These are phyloP conservation scores for Troglohyphantes excavatus DNA, from an alignment of 2,888 invertebrate species.

Conservation along the genomic window DNA sequence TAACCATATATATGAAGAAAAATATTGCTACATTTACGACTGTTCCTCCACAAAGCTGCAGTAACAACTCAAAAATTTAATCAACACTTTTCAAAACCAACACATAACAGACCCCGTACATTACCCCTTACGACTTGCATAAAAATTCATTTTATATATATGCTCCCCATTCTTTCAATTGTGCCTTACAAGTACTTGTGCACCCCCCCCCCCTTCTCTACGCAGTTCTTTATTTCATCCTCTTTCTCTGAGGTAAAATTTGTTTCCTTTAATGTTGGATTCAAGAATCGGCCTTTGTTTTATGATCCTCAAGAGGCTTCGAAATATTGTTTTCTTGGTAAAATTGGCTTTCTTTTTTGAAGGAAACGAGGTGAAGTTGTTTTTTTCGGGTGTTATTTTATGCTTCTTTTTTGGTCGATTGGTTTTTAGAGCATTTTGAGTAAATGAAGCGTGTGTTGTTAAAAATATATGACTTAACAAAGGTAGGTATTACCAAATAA, in stretches of 20 bases:
- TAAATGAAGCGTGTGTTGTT: background rate
- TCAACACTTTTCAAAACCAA: background rate
- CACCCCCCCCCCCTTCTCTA: background rate
- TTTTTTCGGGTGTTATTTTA: background rate
- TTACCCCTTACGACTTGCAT: background rate
- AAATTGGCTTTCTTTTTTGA: background rate
- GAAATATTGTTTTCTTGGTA: slow-evolving; percentile 12
- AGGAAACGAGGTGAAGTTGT: background rate
- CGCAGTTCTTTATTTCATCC: background rate
- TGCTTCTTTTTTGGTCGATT: background rate
- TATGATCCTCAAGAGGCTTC: slow-evolving; percentile 14
- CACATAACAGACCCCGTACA: background rate
- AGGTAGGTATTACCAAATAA: too few relatives aligned
- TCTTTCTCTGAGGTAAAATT: slow-evolving; percentile 38
- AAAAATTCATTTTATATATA: background rate
- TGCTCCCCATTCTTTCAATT: background rate
- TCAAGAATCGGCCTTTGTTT: slow-evolving; percentile 43
- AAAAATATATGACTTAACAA: too few relatives aligned
- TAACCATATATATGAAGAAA: too few relatives aligned
- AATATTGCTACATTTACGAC: background rate
- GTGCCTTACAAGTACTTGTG: background rate
- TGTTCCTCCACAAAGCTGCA: background rate
- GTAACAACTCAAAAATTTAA: slow-evolving; percentile 2
- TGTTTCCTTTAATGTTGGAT: slow-evolving; percentile 55
- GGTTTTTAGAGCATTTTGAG: background rate